Percentiles rank a stretch among this genome's conserved stretches.
Conservation (phyloP, 2,113 vertebrate genomes). For the Microtus pennsylvanicus region DNA sequence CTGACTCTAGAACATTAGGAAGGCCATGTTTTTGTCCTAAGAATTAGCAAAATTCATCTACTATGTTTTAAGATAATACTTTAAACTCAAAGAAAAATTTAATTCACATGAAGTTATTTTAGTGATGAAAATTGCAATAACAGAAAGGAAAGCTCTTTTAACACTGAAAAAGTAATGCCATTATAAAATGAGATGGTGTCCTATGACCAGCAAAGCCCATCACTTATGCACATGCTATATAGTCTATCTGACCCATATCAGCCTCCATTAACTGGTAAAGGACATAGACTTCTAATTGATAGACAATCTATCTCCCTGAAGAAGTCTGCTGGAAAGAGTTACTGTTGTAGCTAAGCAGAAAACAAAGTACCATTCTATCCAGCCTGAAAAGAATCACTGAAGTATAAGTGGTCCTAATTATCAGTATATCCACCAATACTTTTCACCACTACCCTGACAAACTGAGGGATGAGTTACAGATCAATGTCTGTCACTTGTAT, state of each 20-base stretch:
- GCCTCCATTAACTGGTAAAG: not conserved
- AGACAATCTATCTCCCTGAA: not conserved
- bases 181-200: not conserved
- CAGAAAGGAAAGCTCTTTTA: not conserved
- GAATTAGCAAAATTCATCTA: not conserved
- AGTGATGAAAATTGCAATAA: not conserved
- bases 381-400: not conserved
- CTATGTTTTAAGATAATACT: not conserved
- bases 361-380: not conserved
- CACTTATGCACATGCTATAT: not conserved
- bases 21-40: not conserved
- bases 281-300: not conserved
- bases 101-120: not conserved
- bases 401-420: not conserved
- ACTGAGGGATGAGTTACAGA: not conserved
- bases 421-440: not conserved
- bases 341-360: not conserved
- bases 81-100: not conserved
- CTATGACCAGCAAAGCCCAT: not conserved
- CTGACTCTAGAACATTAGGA: not conserved
- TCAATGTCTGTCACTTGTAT: not conserved
- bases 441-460: not conserved
- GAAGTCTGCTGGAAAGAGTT: conserved; percentile 33
- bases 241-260: not conserved
- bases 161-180: not conserved